These are phyloP conservation scores for Eurytoma adleriae DNA, from an alignment of 2,888 invertebrate species.

Conservation along the genomic window DNA sequence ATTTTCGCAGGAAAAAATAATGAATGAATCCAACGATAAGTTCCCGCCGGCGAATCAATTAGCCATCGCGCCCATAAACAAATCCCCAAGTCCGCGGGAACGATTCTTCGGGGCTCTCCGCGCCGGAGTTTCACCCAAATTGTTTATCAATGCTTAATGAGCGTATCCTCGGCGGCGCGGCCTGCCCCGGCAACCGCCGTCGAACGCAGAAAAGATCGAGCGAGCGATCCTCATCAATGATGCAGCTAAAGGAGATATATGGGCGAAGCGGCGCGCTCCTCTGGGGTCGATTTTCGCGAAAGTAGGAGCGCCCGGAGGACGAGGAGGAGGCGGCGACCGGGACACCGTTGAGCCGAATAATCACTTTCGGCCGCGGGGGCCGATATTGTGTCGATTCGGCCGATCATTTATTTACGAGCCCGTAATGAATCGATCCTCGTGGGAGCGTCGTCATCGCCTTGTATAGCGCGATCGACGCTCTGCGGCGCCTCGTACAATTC, in stretches of 20 bases:
- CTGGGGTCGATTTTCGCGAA: slow-evolving; percentile 72
- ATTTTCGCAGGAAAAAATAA: slow-evolving; percentile 65
- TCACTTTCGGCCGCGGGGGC: slow-evolving; percentile 68
- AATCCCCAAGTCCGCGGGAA: not conserved
- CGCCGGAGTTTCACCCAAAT: slow-evolving; percentile 31
- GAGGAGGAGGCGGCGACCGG: not conserved
- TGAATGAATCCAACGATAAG: too few species aligned
- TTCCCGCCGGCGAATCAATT: not conserved
- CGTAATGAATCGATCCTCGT: slow-evolving; percentile 72
- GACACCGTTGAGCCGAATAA: slow-evolving; percentile 67
- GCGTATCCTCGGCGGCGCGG: slow-evolving; percentile 12
- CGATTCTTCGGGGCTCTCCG: not conserved
- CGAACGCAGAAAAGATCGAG: slow-evolving; percentile 40
- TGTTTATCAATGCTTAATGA: slow-evolving; percentile 56
- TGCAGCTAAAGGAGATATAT: slow-evolving; percentile 72
- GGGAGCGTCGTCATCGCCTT: slow-evolving; percentile 71
- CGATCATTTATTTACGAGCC: slow-evolving; percentile 70
- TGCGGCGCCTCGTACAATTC: not conserved
- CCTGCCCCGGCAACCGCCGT: not conserved
- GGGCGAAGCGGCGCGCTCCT: slow-evolving; percentile 65
- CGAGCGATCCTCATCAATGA: slow-evolving; percentile 69
- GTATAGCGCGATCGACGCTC: not conserved
- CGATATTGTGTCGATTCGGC: slow-evolving; percentile 65
- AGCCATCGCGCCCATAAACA: not conserved
- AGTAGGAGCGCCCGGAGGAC: slow-evolving; percentile 62